Base-by-base conservation (phyloP, 2,797 vertebrate species). In the Arctocebus calabarensis region DNA sequence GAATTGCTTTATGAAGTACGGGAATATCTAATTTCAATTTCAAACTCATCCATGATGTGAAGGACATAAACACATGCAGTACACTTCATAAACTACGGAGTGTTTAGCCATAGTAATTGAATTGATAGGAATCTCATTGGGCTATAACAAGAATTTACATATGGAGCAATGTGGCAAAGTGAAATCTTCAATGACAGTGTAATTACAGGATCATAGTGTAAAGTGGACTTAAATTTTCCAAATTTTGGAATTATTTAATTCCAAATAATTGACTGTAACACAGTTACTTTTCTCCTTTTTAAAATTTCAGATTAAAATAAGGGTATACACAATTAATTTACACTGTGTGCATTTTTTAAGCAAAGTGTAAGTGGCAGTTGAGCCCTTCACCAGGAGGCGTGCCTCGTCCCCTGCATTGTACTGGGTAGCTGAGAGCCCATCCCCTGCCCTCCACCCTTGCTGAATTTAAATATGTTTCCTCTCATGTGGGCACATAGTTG, bases 81-180 rank as follows among this genome's bases (percentile, higher is more conserved):
- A 89, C 84, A 88, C 83, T 94, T 40, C 61, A 29, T 74, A 88
- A 91, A 59, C 71, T 97, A 94, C 40, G 94, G 90, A 94, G 91
- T 71, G 94, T 95, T 97, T 91, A 93, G 89, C 94, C 5, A 71
- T 11, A 81, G 95, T 97, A 97, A 96, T 96, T 96, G 93, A 97
- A 97, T 97, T 98, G 95, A 88, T 84, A 96, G 83, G 93, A 97
- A 98, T 98, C 96, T 97, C 93, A 94, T 98, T 97, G 95, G 86
- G 59, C 71, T 96, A 84, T 96, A 96, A 96, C 94, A 89, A 57
- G 94, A 98, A 97, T 97, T 98, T 98, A 92, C 94, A 95, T 97
- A 93, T 37, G 40, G 23, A 84, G 25, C 61, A 92, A 45, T 3
- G 19, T 13, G 74, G 23, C 40, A 92, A 75, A 22, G 48, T 62